phyloP scores from a whole-genome alignment of 2,797 vertebrate species.

The Gastrophryne carolinensis region DNA sequence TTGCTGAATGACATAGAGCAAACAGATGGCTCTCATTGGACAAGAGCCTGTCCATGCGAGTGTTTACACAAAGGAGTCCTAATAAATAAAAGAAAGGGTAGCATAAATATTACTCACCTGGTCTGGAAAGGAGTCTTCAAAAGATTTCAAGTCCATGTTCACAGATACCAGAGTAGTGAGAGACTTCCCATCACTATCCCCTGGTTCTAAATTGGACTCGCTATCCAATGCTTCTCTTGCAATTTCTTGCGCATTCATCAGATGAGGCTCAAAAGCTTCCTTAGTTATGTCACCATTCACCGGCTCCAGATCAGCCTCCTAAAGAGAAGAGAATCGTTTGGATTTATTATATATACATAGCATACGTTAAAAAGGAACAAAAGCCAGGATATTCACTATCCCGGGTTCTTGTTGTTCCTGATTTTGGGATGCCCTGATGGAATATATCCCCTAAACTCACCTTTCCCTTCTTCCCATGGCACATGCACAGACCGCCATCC shows the following conservation, averaged over 20 bases:
- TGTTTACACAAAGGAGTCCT: too few relatives aligned
- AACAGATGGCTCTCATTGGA: too few relatives aligned
- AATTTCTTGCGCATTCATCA: constrained; percentile 59
- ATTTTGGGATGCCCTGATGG: too few relatives aligned
- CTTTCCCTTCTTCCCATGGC: too few relatives aligned
- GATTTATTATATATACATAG: not conserved
- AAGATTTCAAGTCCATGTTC: constrained; percentile 58
- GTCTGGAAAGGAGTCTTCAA: constrained; percentile 61
- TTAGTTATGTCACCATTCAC: constrained; percentile 71
- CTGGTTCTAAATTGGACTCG: constrained; percentile 61
- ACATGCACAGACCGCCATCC: too few relatives aligned
- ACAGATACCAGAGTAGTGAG: constrained; percentile 53
- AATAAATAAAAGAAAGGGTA: too few relatives aligned
- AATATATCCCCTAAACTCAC: too few relatives aligned
- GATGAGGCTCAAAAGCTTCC: constrained; percentile 56
- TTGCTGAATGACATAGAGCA: too few relatives aligned
- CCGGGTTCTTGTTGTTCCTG: too few relatives aligned
- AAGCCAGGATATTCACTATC: not conserved
- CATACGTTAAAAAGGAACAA: not conserved
- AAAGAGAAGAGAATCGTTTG: not conserved
- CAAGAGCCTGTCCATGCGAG: too few relatives aligned
- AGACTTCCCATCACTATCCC: constrained; percentile 62
- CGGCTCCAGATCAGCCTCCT: constrained; percentile 65
- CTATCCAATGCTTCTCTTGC: constrained; percentile 61
- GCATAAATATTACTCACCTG: constrained; percentile 60